Evolutionary conservation across 2,888 invertebrate species (phyloP), one percentile per base, ranked within the genome.

Genomic region (Sphaerophoria taeniata): DNA sequence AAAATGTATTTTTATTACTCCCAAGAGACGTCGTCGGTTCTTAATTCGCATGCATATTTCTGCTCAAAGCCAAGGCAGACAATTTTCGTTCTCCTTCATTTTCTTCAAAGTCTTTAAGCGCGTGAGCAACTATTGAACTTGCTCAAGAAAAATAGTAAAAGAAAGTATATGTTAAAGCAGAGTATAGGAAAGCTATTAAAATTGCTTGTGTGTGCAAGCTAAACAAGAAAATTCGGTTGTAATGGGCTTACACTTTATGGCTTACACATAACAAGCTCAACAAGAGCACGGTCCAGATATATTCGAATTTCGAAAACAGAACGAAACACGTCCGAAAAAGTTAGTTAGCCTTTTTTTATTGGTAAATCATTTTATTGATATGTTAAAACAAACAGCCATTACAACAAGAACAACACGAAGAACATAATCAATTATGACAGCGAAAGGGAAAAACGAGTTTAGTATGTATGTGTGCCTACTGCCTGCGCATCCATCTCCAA

Each of bases 401-500:
- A 0, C 43, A 51, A 60, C 71, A 71, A 63, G 56, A 61, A 61
- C 63, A 56, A 65, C 75, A 47, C n/a, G n/a, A n/a, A 58, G 53
- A 43, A 16, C 56, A 71, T 12, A 72, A 24, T 73, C 73, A 87
- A 74, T 85, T 85, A 83, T 87, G 84, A 84, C 87, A 84, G 56
- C 79, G 76, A 84, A 84, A 79, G 72, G 77, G 84, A 84, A 80
- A 84, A 87, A 87, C 87, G 11, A 77, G 84, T 84, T 87, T 80
- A 16, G 16, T 45, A 56, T 63, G 45, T 69, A 49, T 60, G 12
- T 56, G 39, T n/a, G n/a, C n/a, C n/a, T n/a, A n/a, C n/a, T n/a
- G n/a, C n/a, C n/a, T n/a, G n/a, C n/a, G n/a, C n/a, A n/a, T n/a
- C n/a, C 11, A 69, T 55, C 14, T n/a, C 24, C 24, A 53, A 55